Evolutionary conservation across 2,797 vertebrate genomes (phyloP), one percentile per base, ranked within the genome.

Genomic region (Erethizon dorsatum): DNA sequence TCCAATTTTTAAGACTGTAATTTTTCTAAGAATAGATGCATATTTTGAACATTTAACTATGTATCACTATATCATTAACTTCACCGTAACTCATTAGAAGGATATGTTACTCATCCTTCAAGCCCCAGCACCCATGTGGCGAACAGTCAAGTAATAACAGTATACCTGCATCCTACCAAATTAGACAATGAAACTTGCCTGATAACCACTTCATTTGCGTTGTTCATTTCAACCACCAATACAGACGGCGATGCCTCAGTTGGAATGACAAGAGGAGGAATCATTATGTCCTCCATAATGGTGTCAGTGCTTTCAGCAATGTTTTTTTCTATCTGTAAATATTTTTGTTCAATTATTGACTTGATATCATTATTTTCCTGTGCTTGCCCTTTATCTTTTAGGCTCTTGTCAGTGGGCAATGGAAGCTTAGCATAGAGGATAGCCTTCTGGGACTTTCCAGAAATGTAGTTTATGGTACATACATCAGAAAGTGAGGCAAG

Each of bases 381-480:
- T 56, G 94, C 86, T 28, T 98, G 98, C 37, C 67, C 97, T 79
- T 96, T 71, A 52, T 97, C 91, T 83, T 98, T 99, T 86, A 98
- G 98, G 97, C 98, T 99, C 96, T 99, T 98, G 26, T 99, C 99
- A 50, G 37, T 1, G 1, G 41, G 24, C 91, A 98, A 97, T 1
- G 97, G 98, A 31, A 98, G 97, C 95, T 99, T 99, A 88, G 99
- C 98, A 97, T 99, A 99, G 9, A 99, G 98, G 96, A 99, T 99
- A 28, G 99, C 99, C 98, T 99, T 99, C 78, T 97, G 99, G 22
- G 99, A 99, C 95, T 99, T 98, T 89, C 98, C 98, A 7, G 99
- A 98, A 31, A 99, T 98, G 83, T 99, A 99, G 97, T 99, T 99
- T 92, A 99, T 98, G 22, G 96, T 94, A 90, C 99, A 99, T 0